phyloP scores from a whole-genome alignment of 1,140 invertebrate species.

The Bombyx mori region ASM3026992v2 NC_085111.1:10126001-10126500 shows the following conservation, averaged over 20 bases:
- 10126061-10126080: too few species aligned
- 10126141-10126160: slow-evolving; percentile 1
- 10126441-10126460: too few species aligned
- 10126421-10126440: too few species aligned
- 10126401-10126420: too few species aligned
- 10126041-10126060: too few species aligned
- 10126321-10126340: slow-evolving; percentile 30
- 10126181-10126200: slow-evolving; percentile 29
- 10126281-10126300: slow-evolving; percentile 41
- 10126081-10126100: too few species aligned
- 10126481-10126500: too few species aligned
- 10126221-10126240: slow-evolving; percentile 52
- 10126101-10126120: background rate
- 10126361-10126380: background rate
- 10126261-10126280: slow-evolving; percentile 49
- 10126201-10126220: slow-evolving; percentile 54
- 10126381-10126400: background rate
- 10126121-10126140: slow-evolving; percentile 4
- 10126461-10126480: too few species aligned
- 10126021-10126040: too few species aligned
- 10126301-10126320: slow-evolving; percentile 21
- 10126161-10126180: slow-evolving; percentile 10
- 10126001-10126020: too few species aligned
- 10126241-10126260: slow-evolving; percentile 31
- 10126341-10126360: background rate